Conservation (phyloP, 2,797 vertebrate species). For the Centropyge bicolor region DNA sequence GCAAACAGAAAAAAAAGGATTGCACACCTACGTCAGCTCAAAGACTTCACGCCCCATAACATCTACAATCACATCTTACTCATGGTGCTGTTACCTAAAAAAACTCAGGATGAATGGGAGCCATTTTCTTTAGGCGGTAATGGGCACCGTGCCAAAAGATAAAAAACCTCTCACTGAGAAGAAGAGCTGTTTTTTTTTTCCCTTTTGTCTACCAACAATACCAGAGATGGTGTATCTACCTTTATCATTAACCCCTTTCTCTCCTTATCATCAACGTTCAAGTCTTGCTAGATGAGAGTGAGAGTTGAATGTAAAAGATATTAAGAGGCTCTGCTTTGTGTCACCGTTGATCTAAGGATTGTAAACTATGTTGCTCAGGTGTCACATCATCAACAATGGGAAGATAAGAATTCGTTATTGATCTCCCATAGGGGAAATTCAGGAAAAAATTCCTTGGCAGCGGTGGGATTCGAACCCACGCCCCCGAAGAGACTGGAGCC, state of each 20-base stretch:
- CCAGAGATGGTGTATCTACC: constrained; percentile 22
- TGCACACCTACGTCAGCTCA: constrained; percentile 12
- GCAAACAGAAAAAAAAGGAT: constrained; percentile 16
- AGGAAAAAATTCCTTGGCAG: too few species aligned
- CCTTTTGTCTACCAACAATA: constrained; percentile 41
- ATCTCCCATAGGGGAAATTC: too few species aligned
- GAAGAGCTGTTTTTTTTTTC: constrained; percentile 18
- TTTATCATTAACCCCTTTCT: constrained; percentile 45
- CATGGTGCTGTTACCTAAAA: constrained; percentile 25
- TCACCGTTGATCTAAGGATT: constrained; percentile 38
- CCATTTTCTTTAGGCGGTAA: constrained; percentile 15
- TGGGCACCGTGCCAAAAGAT: constrained; percentile 41
- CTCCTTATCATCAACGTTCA: constrained; percentile 46
- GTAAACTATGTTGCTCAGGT: constrained; percentile 41
- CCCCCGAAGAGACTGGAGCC: constrained; percentile 88
- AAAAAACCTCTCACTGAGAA: constrained; percentile 9
- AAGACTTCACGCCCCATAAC: constrained; percentile 22
- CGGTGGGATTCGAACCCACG: constrained; percentile 88
- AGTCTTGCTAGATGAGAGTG: constrained; percentile 51
- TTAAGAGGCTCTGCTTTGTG: constrained; percentile 47
- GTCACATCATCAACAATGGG: constrained; percentile 53
- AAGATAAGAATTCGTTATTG: too few species aligned
- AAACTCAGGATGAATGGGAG: constrained; percentile 12
- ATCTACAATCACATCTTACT: constrained; percentile 15
- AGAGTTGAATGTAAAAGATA: constrained; percentile 56